These are phyloP conservation scores for Empis stercorea DNA, from an alignment of 2,888 invertebrate species.

Conservation along the genomic window DNA sequence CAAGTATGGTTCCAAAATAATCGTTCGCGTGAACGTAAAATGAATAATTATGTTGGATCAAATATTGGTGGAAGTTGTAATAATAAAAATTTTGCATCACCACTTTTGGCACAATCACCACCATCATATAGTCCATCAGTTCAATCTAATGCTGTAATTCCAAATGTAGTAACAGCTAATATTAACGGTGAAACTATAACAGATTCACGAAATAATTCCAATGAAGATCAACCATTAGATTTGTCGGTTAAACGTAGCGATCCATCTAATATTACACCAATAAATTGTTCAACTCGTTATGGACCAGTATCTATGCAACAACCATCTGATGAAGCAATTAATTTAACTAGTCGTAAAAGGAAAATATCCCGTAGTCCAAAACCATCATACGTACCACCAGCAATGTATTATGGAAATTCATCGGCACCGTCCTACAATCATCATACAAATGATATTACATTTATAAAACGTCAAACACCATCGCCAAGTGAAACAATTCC, in stretches of 20 bases:
- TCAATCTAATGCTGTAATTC: constrained; percentile 2
- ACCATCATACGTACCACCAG: constrained; percentile 27
- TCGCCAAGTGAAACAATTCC: constrained; percentile 23
- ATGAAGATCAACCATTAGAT: constrained; percentile 73
- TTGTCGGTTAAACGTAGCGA: constrained; percentile 69
- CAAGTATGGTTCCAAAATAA: constrained; percentile 98
- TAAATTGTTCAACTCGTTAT: constrained; percentile 41
- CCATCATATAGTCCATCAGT: constrained; percentile 13
- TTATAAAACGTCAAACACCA: constrained; percentile 19
- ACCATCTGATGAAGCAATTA: constrained; percentile 53
- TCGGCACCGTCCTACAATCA: constrained; percentile 24
- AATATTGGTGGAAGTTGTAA: constrained; percentile 9
- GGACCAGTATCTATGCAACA: constrained; percentile 44
- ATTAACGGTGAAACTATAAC: constrained; percentile 17
- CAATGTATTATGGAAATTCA: constrained; percentile 10
- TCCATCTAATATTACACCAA: constrained; percentile 33
- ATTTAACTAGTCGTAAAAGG: constrained; percentile 46
- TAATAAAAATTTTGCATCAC: constrained; percentile 20
- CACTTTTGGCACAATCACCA: constrained; percentile 13
- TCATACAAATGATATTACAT: constrained; percentile 35
- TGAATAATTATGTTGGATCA: constrained; percentile 35
- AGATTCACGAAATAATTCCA: constrained; percentile 17
- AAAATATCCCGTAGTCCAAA: constrained; percentile 51
- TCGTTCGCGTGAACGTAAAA: constrained; percentile 72
- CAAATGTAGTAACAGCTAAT: constrained; percentile 20